Evolutionary conservation across 2,113 vertebrate species (phyloP).

Genomic region (Phrynocephalus versicolor): DNA sequence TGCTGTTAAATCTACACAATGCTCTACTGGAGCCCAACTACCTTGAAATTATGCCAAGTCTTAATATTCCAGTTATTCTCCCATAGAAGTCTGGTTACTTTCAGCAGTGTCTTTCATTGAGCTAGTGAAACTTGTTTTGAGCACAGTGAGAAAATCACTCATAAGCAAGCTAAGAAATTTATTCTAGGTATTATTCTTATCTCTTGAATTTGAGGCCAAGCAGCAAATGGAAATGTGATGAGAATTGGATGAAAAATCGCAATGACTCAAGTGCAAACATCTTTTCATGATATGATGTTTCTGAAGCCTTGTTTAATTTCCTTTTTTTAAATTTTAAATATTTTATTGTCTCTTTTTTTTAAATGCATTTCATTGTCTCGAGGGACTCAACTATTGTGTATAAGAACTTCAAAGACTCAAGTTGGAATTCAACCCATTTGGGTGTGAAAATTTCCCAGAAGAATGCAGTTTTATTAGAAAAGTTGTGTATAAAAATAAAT

Average conservation of each 20-base stretch:
- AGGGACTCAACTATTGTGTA: conserved; percentile 76
- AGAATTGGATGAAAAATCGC: conserved; percentile 69
- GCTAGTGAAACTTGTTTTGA: conserved; percentile 70
- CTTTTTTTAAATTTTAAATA: conserved; percentile 67
- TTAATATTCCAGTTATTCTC: conserved; percentile 63
- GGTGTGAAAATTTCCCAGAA: conserved; percentile 70
- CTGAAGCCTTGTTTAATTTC: conserved; percentile 73
- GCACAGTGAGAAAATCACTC: conserved; percentile 74
- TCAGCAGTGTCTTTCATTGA: conserved; percentile 65
- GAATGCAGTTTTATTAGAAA: conserved; percentile 73
- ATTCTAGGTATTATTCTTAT: background rate
- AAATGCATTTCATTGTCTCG: conserved; percentile 72
- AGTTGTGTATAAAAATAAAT: conserved; percentile 69
- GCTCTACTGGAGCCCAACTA: conserved; percentile 51
- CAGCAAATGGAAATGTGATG: conserved; percentile 68
- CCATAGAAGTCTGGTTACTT: conserved; percentile 59
- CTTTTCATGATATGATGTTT: conserved; percentile 69
- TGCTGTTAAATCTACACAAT: conserved; percentile 50
- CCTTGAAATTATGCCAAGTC: conserved; percentile 67
- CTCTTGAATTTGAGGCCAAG: conserved; percentile 68
- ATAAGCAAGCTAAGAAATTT: conserved; percentile 57
- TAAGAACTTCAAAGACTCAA: conserved; percentile 73
- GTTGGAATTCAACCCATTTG: conserved; percentile 69
- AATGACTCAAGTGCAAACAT: conserved; percentile 60
- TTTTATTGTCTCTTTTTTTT: conserved; percentile 71